Base-by-base conservation (phyloP, 1,140 invertebrate species). In the Tetragnatha versicolor region DNA sequence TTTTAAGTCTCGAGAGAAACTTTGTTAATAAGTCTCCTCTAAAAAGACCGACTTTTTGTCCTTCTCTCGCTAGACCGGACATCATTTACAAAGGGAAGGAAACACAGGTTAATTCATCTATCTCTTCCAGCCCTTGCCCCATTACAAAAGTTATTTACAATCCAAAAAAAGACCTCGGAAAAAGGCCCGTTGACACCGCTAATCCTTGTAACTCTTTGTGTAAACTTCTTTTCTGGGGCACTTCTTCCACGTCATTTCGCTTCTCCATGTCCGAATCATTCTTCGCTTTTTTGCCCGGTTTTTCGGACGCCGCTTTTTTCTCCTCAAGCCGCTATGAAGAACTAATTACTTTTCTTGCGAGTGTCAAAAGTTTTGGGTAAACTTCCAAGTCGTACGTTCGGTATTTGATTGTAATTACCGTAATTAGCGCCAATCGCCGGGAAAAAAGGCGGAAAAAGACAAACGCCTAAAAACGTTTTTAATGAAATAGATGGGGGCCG, bases 321-420 rank as follows among this genome's bases (percentile, higher is more conserved):
- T 33, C 7, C 33, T 37, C 22, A 49, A 49, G n/a, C 20, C 27
- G 27, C 20, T 2, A 70, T 39, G 55, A 77, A 66, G 73, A 77
- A 65, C 73, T 77, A 77, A 77, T 77, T 77, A 77, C 73, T 77
- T 77, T 77, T 77, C 61, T 39, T 70, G 55, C 55, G 55, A 47
- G 73, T 77, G 73, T 77, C 73, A 77, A 77, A 77, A 77, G 60
- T 77, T 77, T 77, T 77, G 73, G 73, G 73, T 66, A 77, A 77
- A 77, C 73, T 65, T 77, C 73, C 73, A 66, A 77, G 31, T 77
- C 61, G 29, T 61, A 51, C 47, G 55, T 9, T 47, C 51, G 73
- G 73, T 77, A 77, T 77, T 77, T 77, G 73, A 77, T 77, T 77
- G 73, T 77, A 77, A 77, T 77, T 77, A 77, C 73, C 51, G 73